Conservation (phyloP, 2,888 invertebrate genomes). For the Trissoscelio sp. region DNA sequence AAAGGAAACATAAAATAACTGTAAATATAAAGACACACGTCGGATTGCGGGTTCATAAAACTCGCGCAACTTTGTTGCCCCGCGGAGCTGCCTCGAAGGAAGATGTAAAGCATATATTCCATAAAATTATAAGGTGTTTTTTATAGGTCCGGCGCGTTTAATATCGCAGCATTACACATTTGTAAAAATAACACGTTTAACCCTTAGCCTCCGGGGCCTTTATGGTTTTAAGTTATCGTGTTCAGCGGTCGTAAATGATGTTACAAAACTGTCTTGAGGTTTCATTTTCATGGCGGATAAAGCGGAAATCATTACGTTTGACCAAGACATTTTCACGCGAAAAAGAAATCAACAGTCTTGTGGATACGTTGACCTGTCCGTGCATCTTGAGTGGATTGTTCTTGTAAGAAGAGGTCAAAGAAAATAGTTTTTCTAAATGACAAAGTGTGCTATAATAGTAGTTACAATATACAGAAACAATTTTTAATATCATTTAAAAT, state of each 20-base stretch:
- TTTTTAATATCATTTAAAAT: no score
- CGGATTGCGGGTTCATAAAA: conserved; percentile 47
- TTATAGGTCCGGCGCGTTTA: conserved; percentile 59
- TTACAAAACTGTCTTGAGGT: conserved; percentile 65
- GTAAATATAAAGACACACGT: conserved; percentile 54
- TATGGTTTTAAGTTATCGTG: conserved; percentile 64
- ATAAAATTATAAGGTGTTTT: conserved; percentile 66
- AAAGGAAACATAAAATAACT: conserved; percentile 38
- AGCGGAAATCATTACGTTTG: conserved; percentile 63
- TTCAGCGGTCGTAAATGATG: conserved; percentile 68
- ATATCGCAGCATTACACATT: conserved; percentile 59
- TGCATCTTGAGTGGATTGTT: background rate
- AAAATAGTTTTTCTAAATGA: no score
- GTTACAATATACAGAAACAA: no score
- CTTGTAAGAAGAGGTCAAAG: no score
- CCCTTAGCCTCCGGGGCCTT: conserved; percentile 64
- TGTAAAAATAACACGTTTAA: conserved; percentile 67
- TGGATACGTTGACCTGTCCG: conserved; percentile 32
- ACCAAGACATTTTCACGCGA: conserved; percentile 53
- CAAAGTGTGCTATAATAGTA: no score
- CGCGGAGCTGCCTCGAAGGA: conserved; percentile 40
- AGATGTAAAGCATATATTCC: conserved; percentile 63
- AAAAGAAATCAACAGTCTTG: conserved; percentile 35
- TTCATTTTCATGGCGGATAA: conserved; percentile 62
- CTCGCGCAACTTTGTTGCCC: conserved; percentile 44